phyloP scores from a whole-genome alignment of 2,113 vertebrate species.

The Esox niger region DNA sequence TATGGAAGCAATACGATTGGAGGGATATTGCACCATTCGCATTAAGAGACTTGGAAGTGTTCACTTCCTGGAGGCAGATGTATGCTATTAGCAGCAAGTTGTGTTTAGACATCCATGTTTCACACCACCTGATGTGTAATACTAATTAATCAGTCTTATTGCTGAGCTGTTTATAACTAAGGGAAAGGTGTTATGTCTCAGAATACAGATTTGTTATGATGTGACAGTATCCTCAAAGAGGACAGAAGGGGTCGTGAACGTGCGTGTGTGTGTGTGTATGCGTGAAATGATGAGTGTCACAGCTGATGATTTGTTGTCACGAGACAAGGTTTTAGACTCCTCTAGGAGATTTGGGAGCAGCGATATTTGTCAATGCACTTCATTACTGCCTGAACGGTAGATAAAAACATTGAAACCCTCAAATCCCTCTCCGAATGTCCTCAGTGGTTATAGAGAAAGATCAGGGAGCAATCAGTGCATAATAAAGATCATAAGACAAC shows the following conservation, averaged over 20 bases:
- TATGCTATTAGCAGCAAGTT: conserved; percentile 12
- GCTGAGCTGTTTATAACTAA: conserved; percentile 6
- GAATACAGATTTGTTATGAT: conserved; percentile 52
- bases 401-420: conserved; percentile 36
- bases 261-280: background rate
- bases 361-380: conserved; percentile 46
- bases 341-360: conserved; percentile 40
- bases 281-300: too few relatives aligned
- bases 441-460: conserved; percentile 2
- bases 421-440: conserved; percentile 4
- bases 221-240: conserved; percentile 36
- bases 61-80: conserved; percentile 23
- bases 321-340: background rate
- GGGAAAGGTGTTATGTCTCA: conserved; percentile 51
- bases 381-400: conserved; percentile 52
- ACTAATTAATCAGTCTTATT: conserved; percentile 30
- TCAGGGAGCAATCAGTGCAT: conserved; percentile 45
- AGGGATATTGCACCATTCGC: background rate
- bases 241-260: conserved; percentile 7
- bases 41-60: background rate
- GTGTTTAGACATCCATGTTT: conserved; percentile 50
- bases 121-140: conserved; percentile 44
- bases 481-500: conserved; percentile 34
- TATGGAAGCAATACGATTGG: background rate
- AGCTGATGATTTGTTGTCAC: conserved; percentile 44